Base-by-base conservation (phyloP, 2,888 invertebrate species). In the Pachymerium ferrugineum region DNA sequence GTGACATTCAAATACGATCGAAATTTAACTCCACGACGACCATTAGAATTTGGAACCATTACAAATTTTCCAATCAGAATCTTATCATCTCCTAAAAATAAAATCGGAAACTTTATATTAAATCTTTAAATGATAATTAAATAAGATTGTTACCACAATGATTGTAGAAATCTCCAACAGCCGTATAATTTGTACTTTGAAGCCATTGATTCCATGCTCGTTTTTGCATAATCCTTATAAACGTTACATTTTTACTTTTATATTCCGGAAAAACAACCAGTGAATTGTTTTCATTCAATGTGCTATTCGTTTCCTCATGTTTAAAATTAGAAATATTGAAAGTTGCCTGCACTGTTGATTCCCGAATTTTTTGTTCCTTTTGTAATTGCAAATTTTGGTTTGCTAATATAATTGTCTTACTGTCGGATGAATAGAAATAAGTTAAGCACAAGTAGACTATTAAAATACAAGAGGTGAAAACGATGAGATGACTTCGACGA, bases 41-140 rank as follows among this genome's bases (percentile, higher is more conserved):
- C 47, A 54, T 54, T 22, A 16, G 47, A 54, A n/a, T 54, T 54
- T 54, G 47, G 47, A 54, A 54, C 22, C 47, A 54, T 54, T 54
- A 54, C 6, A 54, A 54, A 54, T 54, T 54, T 22, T 54, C 47
- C 47, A 16, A 19, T 54, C 22, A 54, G 19, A 54, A 54, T 5
- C n/a, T 19, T 54, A 54, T 54, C 47, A 22, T 54, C 47, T n/a
- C 16, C 47, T 54, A n/a, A 54, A 10, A 12, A 16, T 3, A 10
- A 16, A 3, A 4, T n/a, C 10, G 22, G 0, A 54, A 12, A 54
- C 10, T 22, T 54, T 54, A 54, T 22, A n/a, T n/a, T n/a, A 19
- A 16, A 22, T 22, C 38, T 38, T 38, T 38, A 16, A 38, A 38
- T 12, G 14, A n/a, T n/a, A 1, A 38, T 8, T 16, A 8, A 54